These are phyloP conservation scores for Urocolius indicus DNA, from an alignment of 2,113 vertebrate genomes.

Conservation along the genomic window DNA sequence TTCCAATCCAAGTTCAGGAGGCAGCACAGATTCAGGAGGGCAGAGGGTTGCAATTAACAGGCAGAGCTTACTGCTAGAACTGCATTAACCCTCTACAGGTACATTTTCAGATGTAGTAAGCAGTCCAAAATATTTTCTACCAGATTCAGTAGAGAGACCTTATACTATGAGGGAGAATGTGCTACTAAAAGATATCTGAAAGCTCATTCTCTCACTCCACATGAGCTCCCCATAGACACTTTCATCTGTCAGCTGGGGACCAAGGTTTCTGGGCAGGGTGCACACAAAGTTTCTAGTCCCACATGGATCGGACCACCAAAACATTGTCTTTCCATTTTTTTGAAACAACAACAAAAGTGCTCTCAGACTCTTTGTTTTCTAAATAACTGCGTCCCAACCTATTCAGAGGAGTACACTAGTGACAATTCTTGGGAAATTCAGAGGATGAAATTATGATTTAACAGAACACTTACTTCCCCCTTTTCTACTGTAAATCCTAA, in stretches of 20 bases:
- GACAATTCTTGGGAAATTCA: neutral
- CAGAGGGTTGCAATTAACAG: neutral
- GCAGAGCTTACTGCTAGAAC: neutral
- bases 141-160: neutral
- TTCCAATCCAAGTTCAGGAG: conserved; percentile 32
- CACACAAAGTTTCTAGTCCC: neutral
- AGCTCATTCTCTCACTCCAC: neutral
- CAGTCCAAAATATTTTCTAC: neutral
- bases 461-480: neutral
- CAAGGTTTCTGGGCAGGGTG: neutral
- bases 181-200: rapidly evolving
- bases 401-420: neutral
- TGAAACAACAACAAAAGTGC: neutral
- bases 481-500: neutral
- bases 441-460: neutral
- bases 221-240: rapidly evolving
- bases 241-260: neutral
- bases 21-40: neutral
- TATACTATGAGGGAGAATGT: neutral
- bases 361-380: neutral
- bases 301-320: neutral
- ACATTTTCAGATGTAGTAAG: neutral
- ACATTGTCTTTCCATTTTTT: neutral
- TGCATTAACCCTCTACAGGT: neutral
- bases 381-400: neutral